Evolutionary conservation across 2,797 vertebrate species (phyloP).

Genomic region (Alca torda): DNA sequence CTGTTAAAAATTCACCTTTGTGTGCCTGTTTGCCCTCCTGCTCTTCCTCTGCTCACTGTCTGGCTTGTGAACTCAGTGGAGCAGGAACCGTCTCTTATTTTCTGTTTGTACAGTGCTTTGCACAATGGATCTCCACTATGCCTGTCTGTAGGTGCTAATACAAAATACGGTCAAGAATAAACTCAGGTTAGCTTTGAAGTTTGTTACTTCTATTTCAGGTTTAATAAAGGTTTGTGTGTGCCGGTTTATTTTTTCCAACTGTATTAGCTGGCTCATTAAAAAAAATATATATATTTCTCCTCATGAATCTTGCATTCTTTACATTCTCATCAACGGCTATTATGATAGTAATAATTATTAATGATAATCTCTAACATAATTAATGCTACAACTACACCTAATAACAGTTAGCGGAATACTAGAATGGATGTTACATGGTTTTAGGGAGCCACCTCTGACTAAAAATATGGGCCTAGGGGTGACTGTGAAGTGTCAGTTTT

Average conservation of each 20-base stretch:
- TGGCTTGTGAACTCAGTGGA: not conserved
- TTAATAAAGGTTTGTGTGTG: not conserved
- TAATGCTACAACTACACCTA: not conserved
- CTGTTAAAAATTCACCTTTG: not conserved
- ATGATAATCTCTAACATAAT: not conserved
- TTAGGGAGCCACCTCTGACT: not conserved
- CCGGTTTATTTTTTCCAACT: not conserved
- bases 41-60: not conserved
- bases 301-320: not conserved
- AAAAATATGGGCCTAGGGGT: not conserved
- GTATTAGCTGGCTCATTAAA: not conserved
- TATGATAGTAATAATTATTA: not conserved
- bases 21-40: not conserved
- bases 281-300: not conserved
- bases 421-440: not conserved
- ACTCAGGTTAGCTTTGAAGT: constrained; percentile 1
- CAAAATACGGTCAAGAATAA: not conserved
- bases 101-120: constrained; percentile 6
- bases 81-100: not conserved
- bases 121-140: not conserved
- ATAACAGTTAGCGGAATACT: not conserved
- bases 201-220: not conserved
- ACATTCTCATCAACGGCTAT: not conserved
- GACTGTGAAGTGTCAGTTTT: not conserved
- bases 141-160: not conserved